These are phyloP conservation scores for Synergus umbraculus DNA, from an alignment of 2,888 invertebrate species.

Conservation along the genomic window DNA sequence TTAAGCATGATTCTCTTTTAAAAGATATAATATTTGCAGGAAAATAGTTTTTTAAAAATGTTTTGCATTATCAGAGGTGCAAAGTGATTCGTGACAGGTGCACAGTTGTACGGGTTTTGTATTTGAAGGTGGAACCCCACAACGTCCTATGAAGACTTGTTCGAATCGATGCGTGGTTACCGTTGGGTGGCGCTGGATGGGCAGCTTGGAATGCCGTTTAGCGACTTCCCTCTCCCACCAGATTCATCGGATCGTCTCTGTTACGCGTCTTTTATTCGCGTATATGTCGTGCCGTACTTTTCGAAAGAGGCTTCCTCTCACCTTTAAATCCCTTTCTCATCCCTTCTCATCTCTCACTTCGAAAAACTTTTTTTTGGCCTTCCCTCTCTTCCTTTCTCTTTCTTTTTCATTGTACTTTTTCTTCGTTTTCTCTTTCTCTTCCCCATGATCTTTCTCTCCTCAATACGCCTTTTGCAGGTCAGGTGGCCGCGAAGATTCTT, in stretches of 20 bases:
- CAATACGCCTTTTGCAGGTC: conserved; percentile 44
- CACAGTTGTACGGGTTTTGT: conserved; percentile 15
- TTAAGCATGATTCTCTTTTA: background rate
- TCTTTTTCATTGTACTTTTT: background rate
- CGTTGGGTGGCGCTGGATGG: conserved; percentile 76
- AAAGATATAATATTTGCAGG: background rate
- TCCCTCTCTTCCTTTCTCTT: background rate
- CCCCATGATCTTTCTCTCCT: conserved; percentile 36
- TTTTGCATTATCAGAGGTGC: conserved; percentile 15
- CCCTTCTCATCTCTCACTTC: background rate
- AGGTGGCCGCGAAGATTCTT: conserved; percentile 39
- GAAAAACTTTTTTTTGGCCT: background rate
- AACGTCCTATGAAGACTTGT: conserved; percentile 17
- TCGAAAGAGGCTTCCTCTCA: conserved; percentile 22
- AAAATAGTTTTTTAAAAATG: background rate
- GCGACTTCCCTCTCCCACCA: conserved; percentile 74
- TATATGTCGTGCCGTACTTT: conserved; percentile 44
- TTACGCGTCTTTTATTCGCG: conserved; percentile 48
- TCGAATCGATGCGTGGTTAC: conserved; percentile 70
- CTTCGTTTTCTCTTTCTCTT: background rate
- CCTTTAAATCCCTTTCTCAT: background rate
- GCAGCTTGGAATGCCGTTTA: conserved; percentile 76
- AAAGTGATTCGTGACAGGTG: conserved; percentile 17
- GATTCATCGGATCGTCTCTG: conserved; percentile 58
- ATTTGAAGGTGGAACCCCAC: conserved; percentile 16